Evolutionary conservation across 2,888 invertebrate species (phyloP).

Genomic region (Pemphredon lugubris): DNA sequence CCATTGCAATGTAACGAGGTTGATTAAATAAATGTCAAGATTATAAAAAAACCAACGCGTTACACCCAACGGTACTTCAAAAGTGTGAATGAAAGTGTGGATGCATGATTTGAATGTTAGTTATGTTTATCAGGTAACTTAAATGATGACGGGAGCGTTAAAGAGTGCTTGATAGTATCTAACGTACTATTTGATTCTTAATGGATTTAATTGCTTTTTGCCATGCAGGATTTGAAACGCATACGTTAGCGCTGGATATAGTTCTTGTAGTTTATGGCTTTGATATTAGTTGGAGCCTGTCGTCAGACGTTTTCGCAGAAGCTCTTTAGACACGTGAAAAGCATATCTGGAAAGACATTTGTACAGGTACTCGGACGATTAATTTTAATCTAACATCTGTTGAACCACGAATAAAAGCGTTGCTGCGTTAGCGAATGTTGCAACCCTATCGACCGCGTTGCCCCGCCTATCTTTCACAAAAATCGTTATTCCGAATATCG

Average conservation of each 20-base stretch:
- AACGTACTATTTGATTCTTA: background rate
- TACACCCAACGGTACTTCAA: no score
- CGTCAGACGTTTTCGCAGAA: constrained; percentile 89
- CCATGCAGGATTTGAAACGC: no score
- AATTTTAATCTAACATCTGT: background rate
- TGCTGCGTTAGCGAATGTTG: background rate
- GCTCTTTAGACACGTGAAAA: constrained; percentile 88
- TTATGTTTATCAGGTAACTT: constrained; percentile 84
- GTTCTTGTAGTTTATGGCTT: no score
- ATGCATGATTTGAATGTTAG: background rate
- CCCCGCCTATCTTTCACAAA: background rate
- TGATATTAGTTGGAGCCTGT: constrained; percentile 96
- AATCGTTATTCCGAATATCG: background rate
- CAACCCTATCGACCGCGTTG: background rate
- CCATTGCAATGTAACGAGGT: no score
- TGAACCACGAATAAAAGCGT: background rate
- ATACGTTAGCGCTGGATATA: no score
- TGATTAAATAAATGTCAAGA: no score
- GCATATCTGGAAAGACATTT: constrained; percentile 89
- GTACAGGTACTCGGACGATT: constrained; percentile 86
- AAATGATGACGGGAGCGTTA: constrained; percentile 91
- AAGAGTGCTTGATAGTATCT: constrained; percentile 90
- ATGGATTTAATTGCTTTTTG: background rate
- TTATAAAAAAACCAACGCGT: no score
- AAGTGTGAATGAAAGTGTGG: no score